Base-by-base conservation (phyloP, 2,888 invertebrate species). In the Dexiosoma caninum region DNA sequence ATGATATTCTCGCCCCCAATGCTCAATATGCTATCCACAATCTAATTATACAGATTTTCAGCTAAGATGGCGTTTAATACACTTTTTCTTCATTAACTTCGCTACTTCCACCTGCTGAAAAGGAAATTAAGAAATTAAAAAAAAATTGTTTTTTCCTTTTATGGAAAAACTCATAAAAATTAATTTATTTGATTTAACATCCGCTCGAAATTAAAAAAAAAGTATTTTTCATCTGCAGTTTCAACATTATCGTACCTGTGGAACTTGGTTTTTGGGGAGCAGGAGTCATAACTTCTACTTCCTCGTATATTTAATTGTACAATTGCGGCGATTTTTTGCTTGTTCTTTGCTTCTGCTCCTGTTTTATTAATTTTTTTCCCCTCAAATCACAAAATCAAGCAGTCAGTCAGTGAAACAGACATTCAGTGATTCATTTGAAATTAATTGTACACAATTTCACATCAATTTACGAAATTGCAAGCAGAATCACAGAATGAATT, bases 401-500 rank as follows among this genome's bases (percentile, higher is more conserved):
- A n/a, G n/a, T n/a, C n/a, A n/a, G n/a, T n/a, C n/a, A n/a, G n/a
- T n/a, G n/a, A n/a, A n/a, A n/a, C n/a, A n/a, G n/a, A n/a, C n/a
- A n/a, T 14, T 55, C 35, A 37, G 19, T 62, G 27, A 32, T 49
- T 71, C 9, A 72, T 57, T 66, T 14, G 46, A 70, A 74, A 75
- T 64, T 79, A 79, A 79, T 79, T 74, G 69, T 69, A 35, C 35
- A 42, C 64, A 62, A 74, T 74, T 70, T 64, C 69, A 74, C 69
- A 74, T 64, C 55, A 69, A 74, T 79, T 79, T 74, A 57, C 60
- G 23, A 53, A 74, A 62, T 57, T 64, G 78, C 78, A 67, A 72
- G 67, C 44, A 67, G 67, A 62, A 49, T 75, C 69, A 55, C 19
- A 40, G 16, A 57, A 40, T 23, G n/a, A 19, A 60, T 27, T 14